These are phyloP conservation scores for Tetranychus piercei DNA, from an alignment of 2,888 invertebrate species.

Conservation along the genomic window DNA sequence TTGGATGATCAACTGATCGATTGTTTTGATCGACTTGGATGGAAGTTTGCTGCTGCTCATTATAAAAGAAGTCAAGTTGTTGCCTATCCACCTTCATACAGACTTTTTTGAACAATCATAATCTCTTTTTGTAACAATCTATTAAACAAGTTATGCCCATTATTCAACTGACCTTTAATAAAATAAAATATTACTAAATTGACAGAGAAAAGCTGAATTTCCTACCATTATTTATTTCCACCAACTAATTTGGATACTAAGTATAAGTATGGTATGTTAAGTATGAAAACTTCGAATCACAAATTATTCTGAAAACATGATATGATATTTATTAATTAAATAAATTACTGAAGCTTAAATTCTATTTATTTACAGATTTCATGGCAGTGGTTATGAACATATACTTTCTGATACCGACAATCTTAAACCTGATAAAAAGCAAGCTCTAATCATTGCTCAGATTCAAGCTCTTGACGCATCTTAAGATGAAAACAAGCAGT, in stretches of 20 bases:
- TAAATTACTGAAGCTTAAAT: too few relatives aligned
- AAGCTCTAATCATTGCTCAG: conserved; percentile 38
- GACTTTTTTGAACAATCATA: conserved; percentile 44
- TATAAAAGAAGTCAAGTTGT: conserved; percentile 43
- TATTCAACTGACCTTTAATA: neutral
- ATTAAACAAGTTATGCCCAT: too few relatives aligned
- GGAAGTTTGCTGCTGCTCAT: conserved; percentile 46
- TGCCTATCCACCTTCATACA: conserved; percentile 48
- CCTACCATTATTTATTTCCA: too few relatives aligned
- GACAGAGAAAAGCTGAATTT: too few relatives aligned
- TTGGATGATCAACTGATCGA: conserved; percentile 37
- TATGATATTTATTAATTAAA: too few relatives aligned
- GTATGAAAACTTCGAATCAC: conserved; percentile 31
- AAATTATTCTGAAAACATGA: neutral
- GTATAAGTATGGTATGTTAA: too few relatives aligned
- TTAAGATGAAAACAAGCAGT: conserved; percentile 29
- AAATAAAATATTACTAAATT: too few relatives aligned
- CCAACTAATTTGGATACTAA: too few relatives aligned
- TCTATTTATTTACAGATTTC: too few relatives aligned
- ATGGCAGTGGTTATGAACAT: neutral
- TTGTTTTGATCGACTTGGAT: conserved; percentile 33
- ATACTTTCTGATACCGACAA: neutral
- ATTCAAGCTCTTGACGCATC: conserved; percentile 51
- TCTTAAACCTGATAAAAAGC: neutral
- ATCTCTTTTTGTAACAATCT: too few relatives aligned